Evolutionary conservation across 2,888 invertebrate genomes (phyloP).

Genomic region (Atethmia centrago): DNA sequence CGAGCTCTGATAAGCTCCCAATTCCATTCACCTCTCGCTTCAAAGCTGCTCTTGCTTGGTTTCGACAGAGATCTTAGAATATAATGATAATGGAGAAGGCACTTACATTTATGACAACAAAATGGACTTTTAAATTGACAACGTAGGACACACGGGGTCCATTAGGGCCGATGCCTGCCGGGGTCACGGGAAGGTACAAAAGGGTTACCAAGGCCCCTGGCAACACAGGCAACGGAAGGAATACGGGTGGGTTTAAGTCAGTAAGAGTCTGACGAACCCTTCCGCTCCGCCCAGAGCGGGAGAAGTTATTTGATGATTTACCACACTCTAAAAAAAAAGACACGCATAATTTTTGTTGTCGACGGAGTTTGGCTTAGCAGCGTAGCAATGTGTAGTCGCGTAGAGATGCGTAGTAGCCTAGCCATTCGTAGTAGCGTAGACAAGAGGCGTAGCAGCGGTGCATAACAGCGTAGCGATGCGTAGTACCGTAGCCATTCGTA

Average conservation of each 20-base stretch:
- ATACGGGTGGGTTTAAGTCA: no score
- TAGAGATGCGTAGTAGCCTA: not conserved
- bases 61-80: conserved; percentile 26
- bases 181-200: no score
- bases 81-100: conserved; percentile 32
- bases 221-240: no score
- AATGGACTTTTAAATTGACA: not conserved
- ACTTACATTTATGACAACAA: not conserved
- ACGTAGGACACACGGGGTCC: not conserved
- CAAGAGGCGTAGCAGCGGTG: no score
- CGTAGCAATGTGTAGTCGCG: not conserved
- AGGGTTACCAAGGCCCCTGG: no score
- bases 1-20: conserved; percentile 63
- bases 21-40: conserved; percentile 63
- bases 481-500: not conserved
- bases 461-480: not conserved
- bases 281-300: no score
- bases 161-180: no score
- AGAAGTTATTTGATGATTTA: no score
- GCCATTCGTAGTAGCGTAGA: not conserved
- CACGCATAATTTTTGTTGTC: not conserved
- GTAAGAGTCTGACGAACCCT: no score
- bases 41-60: conserved; percentile 62
- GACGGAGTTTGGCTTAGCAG: not conserved
- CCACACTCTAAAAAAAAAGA: no score